A percentile compares a stretch with the other conserved stretches of the same genome.
These are phyloP conservation scores for Delphinus delphis DNA, from an alignment of 2,113 vertebrate species.

Conservation along the genomic window DNA sequence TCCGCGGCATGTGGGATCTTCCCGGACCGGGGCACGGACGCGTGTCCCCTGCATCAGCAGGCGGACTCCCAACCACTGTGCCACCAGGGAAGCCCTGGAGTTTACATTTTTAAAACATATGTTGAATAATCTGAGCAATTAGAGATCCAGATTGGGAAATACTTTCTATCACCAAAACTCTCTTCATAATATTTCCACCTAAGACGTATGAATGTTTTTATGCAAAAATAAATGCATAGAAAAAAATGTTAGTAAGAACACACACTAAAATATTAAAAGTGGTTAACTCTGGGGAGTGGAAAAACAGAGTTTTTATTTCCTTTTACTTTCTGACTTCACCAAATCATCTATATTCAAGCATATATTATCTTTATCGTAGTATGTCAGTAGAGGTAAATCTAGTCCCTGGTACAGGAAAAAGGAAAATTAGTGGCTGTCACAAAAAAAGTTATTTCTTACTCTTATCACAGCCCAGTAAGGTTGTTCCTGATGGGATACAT, in stretches of 20 bases:
- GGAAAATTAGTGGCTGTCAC: neutral
- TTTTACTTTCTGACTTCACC: neutral
- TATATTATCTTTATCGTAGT: neutral
- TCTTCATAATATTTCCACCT: neutral
- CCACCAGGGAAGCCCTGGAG: no score
- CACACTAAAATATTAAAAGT: neutral
- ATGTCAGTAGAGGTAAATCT: neutral
- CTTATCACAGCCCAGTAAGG: neutral
- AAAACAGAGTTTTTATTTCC: neutral
- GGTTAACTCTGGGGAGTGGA: neutral
- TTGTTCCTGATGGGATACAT: neutral
- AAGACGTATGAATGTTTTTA: neutral
- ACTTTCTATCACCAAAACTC: neutral
- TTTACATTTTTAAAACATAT: neutral
- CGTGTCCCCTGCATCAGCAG: no score
- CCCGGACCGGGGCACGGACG: no score
- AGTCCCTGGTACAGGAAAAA: neutral
- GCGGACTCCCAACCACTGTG: no score
- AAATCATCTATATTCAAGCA: neutral
- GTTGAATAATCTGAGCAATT: neutral
- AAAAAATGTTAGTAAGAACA: neutral
- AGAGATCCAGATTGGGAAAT: slow-evolving; percentile 12
- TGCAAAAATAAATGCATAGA: slow-evolving; percentile 27
- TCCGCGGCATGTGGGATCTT: no score
- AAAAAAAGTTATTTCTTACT: neutral